Evolutionary conservation across 2,888 invertebrate species (phyloP), one percentile per base, ranked within the genome.

Genomic region (Protophormia terraenovae): DNA sequence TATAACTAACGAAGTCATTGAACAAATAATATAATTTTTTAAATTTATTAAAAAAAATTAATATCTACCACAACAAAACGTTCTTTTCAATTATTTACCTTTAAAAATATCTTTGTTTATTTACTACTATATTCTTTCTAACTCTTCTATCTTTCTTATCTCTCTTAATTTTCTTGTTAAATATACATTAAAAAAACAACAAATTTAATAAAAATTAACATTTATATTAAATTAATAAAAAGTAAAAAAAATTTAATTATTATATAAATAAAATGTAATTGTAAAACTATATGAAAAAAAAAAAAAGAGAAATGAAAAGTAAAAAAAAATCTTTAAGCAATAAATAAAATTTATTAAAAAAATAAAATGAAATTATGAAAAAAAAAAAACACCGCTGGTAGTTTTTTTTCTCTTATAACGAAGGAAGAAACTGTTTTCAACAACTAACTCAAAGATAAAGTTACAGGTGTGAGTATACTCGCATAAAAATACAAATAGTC

Each of bases 291-390:
- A 71, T 45, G 41, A 71, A 71, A 67, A 69, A 7, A 55, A 77
- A 38, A 22, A 71, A 67, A 58, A 72, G n/a, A 19, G 81, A 72
- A 85, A 47, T 4, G 16, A 75, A 67, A 38, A 29, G 79, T 81
- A 22, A 38, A 66, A 22, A 79, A 86, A 50, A 55, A 77, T 71
- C 67, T 47, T 50, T 71, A 86, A 87, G 81, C 69, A 79, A 76
- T 81, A 84, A 82, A 66, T 62, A 82, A 83, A 73, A 81, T 71
- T 83, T 83, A 84, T 55, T 60, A 55, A 84, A 77, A 80, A 80
- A 50, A 60, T 66, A 53, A 80, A 77, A 76, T 58, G 58, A 86
- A 79, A 62, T 45, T 71, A 77, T 22, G 29, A 41, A 75, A 64
- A 81, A 67, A 60, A 53, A 72, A n/a, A n/a, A n/a, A n/a, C n/a